Base-by-base conservation (phyloP, 2,888 invertebrate species). In the Vandiemenella viatica region DNA sequence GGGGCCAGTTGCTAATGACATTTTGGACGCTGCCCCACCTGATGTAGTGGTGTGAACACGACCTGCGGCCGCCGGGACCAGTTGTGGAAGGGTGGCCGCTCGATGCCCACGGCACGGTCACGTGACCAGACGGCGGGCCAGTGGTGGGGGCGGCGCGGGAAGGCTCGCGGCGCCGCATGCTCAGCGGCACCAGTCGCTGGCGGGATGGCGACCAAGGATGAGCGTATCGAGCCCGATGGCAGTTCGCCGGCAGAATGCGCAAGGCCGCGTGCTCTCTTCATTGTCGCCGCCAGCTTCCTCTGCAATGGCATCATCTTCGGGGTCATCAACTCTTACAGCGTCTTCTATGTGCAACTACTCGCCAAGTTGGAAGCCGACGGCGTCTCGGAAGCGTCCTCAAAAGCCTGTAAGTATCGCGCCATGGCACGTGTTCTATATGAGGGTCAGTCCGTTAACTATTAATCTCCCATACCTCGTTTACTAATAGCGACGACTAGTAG, bases 291-390 rank as follows among this genome's bases (percentile, higher is more conserved):
- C 40, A 88, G 91, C 50, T 89, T 92, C 65, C 70, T 89, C 50
- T 85, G 85, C 60, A 92, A 93, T 66, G 92, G 92, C 5, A 79
- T 91, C 45, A 72, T 93, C 46, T 91, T 92, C 66, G 89, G 92
- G 43, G 79, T 89, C 41, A 89, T 93, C 61, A 93, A 93, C 69
- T 83, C 85, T 0, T 90, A 84, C 63, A 84, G 90, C 56, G 79
- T 89, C 21, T 74, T 91, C 55, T 86, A 83, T 63, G 71, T 74
- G 6, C 76, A 80, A 55, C 73, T 90, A 41, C 73, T 75, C 58
- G 72, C 75, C 45, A 74, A 76, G 58, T 69, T 89, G 51, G 63
- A 70, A 50, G 67, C 68, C n/a, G 72, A 74, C 50, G 80, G 80
- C 16, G 77, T 80, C 42, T 65, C 71, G 4, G 83, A 84, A 58